Evolutionary conservation across 2,888 invertebrate species (phyloP).

Genomic region (Hydrotaea cyrtoneurina): DNA sequence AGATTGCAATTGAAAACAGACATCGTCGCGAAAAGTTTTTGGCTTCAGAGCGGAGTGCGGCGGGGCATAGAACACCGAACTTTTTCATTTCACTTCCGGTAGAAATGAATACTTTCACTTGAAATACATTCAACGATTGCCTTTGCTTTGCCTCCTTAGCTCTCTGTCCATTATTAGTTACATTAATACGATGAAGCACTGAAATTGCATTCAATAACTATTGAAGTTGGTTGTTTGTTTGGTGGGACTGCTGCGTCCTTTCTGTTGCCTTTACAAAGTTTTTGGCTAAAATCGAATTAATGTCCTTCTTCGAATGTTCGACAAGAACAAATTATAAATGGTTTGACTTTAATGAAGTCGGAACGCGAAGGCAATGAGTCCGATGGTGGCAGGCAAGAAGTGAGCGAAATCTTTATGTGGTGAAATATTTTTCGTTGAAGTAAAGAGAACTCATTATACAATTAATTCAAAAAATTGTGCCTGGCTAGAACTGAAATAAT

Average conservation of each 20-base stretch:
- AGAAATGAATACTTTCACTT: constrained; percentile 58
- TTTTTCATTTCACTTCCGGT: constrained; percentile 42
- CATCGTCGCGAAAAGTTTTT: neutral
- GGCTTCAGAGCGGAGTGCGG: neutral
- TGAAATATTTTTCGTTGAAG: too few species aligned
- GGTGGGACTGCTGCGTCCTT: neutral
- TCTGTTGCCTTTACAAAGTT: neutral
- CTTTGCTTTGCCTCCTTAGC: neutral
- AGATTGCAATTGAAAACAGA: neutral
- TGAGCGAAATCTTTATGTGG: too few species aligned
- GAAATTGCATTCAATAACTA: constrained; percentile 44
- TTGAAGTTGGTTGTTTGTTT: neutral
- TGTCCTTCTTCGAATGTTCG: neutral
- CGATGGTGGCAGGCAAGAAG: neutral
- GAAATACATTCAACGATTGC: neutral
- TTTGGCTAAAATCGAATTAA: neutral
- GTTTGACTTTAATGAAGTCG: neutral
- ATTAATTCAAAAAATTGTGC: too few species aligned
- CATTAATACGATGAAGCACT: constrained; percentile 18
- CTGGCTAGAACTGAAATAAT: too few species aligned
- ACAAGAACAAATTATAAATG: neutral
- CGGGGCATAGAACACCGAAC: constrained; percentile 16
- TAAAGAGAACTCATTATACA: too few species aligned
- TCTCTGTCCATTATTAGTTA: constrained; percentile 37
- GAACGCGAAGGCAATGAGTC: neutral